Percentiles rank a stretch among this genome's conserved stretches.
Conservation (phyloP, 2,888 invertebrate species). For the Iphiclides podalirius region DNA sequence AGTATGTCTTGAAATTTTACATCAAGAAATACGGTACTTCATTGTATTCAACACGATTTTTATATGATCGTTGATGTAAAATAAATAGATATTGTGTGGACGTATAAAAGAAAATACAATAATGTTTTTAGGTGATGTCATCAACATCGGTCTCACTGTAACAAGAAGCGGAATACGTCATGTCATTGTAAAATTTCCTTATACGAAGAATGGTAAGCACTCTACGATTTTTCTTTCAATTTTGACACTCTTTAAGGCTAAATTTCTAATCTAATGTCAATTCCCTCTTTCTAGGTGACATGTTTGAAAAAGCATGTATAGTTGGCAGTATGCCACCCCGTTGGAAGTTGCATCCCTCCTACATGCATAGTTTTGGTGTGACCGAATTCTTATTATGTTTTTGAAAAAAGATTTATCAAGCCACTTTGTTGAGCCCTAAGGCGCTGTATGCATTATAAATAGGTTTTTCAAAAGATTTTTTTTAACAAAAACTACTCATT, state of each 20-base stretch:
- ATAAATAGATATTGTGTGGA: no score
- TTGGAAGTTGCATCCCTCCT: conserved; percentile 32
- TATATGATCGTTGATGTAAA: no score
- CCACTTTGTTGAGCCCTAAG: no score
- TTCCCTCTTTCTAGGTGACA: conserved; percentile 29
- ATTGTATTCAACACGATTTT: no score
- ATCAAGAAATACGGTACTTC: no score
- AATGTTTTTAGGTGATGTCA: conserved; percentile 31
- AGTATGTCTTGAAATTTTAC: no score
- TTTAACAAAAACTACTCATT: no score
- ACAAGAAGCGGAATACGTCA: conserved; percentile 25
- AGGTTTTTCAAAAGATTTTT: no score
- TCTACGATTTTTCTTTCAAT: background rate
- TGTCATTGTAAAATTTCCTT: conserved; percentile 83
- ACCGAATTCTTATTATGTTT: background rate
- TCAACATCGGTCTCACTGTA: conserved; percentile 30
- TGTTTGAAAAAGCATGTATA: conserved; percentile 34
- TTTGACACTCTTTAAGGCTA: background rate
- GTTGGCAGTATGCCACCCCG: conserved; percentile 30
- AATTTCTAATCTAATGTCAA: no score
- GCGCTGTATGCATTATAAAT: no score
- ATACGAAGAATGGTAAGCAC: conserved; percentile 82
- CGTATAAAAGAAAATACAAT: no score
- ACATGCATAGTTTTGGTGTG: conserved; percentile 39
- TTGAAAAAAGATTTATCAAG: no score